Evolutionary conservation across 2,113 vertebrate species (phyloP).

Genomic region (Alligator sinensis): DNA sequence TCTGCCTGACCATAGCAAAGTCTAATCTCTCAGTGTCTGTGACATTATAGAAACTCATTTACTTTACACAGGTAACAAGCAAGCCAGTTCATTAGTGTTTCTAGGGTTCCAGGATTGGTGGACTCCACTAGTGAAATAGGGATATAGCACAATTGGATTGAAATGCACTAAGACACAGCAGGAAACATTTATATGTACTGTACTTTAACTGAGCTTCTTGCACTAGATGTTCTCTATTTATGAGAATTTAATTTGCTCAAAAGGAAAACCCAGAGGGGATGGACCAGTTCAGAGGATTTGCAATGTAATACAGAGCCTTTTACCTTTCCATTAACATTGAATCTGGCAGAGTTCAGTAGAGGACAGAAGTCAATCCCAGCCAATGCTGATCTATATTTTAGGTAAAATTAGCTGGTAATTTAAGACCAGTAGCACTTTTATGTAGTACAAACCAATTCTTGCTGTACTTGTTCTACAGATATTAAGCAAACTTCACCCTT

Average conservation of each 20-base stretch:
- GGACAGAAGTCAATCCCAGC: not conserved
- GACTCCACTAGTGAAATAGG: not conserved
- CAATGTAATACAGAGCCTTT: not conserved
- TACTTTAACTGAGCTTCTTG: not conserved
- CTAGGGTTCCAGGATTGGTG: not conserved
- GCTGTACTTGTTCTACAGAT: not conserved
- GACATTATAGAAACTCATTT: not conserved
- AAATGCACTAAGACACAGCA: not conserved
- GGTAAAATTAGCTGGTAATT: not conserved
- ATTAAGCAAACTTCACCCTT: not conserved
- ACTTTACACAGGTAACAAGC: not conserved
- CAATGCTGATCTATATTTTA: not conserved
- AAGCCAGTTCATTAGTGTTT: not conserved
- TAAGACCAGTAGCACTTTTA: not conserved
- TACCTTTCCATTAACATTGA: not conserved
- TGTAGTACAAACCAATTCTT: not conserved
- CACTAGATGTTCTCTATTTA: not conserved
- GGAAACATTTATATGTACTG: not conserved
- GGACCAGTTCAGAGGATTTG: not conserved
- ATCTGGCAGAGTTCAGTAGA: not conserved
- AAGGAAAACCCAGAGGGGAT: not conserved
- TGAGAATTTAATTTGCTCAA: not conserved
- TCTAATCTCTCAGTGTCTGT: not conserved
- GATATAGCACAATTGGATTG: not conserved
- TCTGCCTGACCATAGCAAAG: fast-evolving